Percentiles rank a stretch among this genome's conserved stretches.
Evolutionary conservation across 1,140 invertebrate species (phyloP).

Genomic region (Achroia grisella): DNA sequence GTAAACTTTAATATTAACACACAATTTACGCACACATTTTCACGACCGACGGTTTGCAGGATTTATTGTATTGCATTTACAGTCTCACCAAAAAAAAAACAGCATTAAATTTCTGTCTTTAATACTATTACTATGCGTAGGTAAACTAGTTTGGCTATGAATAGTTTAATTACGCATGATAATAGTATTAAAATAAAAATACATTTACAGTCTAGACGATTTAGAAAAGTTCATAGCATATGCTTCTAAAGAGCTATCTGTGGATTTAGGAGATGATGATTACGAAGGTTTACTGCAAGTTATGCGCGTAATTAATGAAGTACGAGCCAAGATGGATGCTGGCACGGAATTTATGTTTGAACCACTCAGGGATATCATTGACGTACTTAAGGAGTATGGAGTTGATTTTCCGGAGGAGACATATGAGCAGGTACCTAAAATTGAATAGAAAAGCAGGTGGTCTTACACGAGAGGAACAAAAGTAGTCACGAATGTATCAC

Average conservation of each 20-base stretch:
- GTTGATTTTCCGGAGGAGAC: slow-evolving; percentile 82
- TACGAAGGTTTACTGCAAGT: slow-evolving; percentile 76
- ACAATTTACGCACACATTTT: too few species aligned
- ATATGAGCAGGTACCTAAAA: slow-evolving; percentile 73
- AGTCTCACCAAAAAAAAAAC: too few species aligned
- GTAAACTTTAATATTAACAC: too few species aligned
- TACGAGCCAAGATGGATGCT: slow-evolving; percentile 74
- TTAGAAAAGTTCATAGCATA: slow-evolving; percentile 77
- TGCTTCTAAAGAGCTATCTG: slow-evolving; percentile 72
- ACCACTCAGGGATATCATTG: slow-evolving; percentile 85
- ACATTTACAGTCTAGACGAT: slow-evolving; percentile 63
- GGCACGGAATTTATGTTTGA: slow-evolving; percentile 85
- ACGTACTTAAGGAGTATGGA: slow-evolving; percentile 82
- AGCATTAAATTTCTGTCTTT: too few species aligned
- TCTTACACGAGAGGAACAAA: too few species aligned
- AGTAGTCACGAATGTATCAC: too few species aligned
- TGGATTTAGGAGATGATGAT: slow-evolving; percentile 78
- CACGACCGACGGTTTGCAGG: too few species aligned
- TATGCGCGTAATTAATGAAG: slow-evolving; percentile 77
- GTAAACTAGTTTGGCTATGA: too few species aligned
- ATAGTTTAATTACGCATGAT: too few species aligned
- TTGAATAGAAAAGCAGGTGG: not conserved
- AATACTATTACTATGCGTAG: too few species aligned
- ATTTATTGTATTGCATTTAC: too few species aligned
- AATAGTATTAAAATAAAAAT: not conserved